Percentiles rank a stretch among this genome's conserved stretches.
Conservation (phyloP, 2,888 invertebrate genomes). For the Argyresthia goedartella region DNA sequence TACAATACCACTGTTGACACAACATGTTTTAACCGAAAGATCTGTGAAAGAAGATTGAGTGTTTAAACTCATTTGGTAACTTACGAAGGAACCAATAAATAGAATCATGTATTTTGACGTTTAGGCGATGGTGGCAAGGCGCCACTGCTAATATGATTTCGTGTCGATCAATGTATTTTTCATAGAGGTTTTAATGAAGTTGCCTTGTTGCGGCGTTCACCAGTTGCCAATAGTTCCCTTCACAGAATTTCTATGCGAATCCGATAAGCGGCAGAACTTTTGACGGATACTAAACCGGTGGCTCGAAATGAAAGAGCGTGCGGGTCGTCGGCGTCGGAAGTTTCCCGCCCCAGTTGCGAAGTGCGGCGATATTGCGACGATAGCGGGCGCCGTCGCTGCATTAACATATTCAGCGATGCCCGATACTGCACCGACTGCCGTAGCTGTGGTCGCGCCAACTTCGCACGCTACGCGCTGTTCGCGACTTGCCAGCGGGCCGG, state of each 20-base stretch:
- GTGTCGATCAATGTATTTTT: neutral
- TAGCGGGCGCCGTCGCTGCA: conserved; percentile 27
- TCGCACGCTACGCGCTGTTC: conserved; percentile 19
- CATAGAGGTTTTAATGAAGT: neutral
- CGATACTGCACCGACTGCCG: conserved; percentile 14
- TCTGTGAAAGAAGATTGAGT: no score
- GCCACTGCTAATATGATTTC: neutral
- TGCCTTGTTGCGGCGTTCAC: neutral
- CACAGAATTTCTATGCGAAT: no score
- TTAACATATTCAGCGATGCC: conserved; percentile 57
- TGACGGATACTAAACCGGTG: conserved; percentile 6
- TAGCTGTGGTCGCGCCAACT: neutral
- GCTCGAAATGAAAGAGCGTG: conserved; percentile 29
- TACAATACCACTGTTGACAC: no score
- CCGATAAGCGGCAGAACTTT: neutral
- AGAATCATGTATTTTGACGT: no score
- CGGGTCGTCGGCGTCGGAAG: conserved; percentile 20
- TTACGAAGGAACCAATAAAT: no score
- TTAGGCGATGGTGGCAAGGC: no score
- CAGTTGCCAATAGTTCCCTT: neutral
- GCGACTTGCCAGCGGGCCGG: conserved; percentile 26
- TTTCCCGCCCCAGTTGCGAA: conserved; percentile 35
- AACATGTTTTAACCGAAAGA: no score
- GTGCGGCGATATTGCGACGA: conserved; percentile 43
- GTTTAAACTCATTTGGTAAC: no score